These are phyloP conservation scores for Tetrao urogallus DNA, from an alignment of 2,113 vertebrate species.

Conservation along the genomic window DNA sequence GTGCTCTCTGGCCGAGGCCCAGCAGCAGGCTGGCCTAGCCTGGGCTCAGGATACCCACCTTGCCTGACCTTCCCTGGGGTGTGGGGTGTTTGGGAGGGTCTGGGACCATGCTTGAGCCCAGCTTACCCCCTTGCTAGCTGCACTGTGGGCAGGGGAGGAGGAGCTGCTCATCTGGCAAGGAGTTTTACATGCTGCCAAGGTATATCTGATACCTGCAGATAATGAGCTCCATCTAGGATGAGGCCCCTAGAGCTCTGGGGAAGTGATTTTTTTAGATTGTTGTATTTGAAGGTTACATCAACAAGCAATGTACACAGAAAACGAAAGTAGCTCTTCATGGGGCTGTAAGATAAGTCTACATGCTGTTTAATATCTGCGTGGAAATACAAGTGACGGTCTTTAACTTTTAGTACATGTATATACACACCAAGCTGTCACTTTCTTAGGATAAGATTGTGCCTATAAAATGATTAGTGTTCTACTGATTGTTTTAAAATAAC, in stretches of 20 bases:
- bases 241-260: neutral
- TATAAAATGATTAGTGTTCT: constrained; percentile 85
- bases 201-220: neutral
- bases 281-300: neutral
- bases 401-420: constrained; percentile 8
- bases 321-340: neutral
- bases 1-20: constrained; percentile 2
- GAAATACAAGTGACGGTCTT: neutral
- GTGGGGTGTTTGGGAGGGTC: rapidly evolving
- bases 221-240: neutral
- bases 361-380: neutral
- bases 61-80: neutral
- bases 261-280: neutral
- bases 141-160: neutral
- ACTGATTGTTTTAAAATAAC: constrained; percentile 88
- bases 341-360: neutral
- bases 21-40: neutral
- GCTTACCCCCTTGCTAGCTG: neutral
- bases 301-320: neutral
- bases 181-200: neutral
- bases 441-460: constrained; percentile 78
- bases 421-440: constrained; percentile 71
- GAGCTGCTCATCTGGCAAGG: neutral
- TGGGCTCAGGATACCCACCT: neutral
- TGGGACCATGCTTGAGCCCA: rapidly evolving